These are phyloP conservation scores for Toxotes lorentzi DNA, from an alignment of 2,797 vertebrate genomes.

Conservation along the genomic window DNA sequence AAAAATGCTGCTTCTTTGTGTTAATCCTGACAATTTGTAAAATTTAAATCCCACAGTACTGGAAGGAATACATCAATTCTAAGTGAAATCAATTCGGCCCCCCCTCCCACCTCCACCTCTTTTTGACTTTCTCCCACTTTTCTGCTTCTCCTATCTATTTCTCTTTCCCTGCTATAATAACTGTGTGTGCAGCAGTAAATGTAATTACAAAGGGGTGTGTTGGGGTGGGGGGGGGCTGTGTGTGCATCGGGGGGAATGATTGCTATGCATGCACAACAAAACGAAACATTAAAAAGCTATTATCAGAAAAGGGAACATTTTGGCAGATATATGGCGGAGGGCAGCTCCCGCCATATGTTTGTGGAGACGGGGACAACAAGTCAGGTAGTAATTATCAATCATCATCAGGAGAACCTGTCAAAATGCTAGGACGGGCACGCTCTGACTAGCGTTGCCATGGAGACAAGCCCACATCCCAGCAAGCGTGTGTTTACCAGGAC, in stretches of 20 bases:
- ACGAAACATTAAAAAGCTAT: conserved; percentile 85
- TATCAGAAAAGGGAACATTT: conserved; percentile 81
- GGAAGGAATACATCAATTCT: conserved; percentile 70
- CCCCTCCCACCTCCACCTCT: conserved; percentile 45
- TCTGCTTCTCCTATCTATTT: conserved; percentile 70
- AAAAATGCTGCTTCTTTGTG: conserved; percentile 61
- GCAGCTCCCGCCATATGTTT: conserved; percentile 81
- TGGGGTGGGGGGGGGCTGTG: background rate
- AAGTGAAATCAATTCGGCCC: conserved; percentile 66
- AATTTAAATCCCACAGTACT: conserved; percentile 69
- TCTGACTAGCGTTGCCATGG: conserved; percentile 80
- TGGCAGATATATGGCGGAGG: conserved; percentile 77
- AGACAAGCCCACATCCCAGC: conserved; percentile 78
- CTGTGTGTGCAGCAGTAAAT: conserved; percentile 76
- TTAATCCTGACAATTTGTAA: conserved; percentile 74
- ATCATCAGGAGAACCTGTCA: conserved; percentile 82
- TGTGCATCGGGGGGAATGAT: conserved; percentile 6
- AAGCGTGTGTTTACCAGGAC: conserved; percentile 77
- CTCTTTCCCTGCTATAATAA: conserved; percentile 75
- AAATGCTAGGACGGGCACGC: conserved; percentile 68
- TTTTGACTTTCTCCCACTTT: conserved; percentile 68
- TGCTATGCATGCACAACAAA: conserved; percentile 76
- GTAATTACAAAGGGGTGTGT: conserved; percentile 79
- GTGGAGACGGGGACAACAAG: conserved; percentile 77
- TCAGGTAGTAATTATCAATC: conserved; percentile 86